Conservation (phyloP, 2,888 invertebrate species). For the Argyresthia goedartella region DNA sequence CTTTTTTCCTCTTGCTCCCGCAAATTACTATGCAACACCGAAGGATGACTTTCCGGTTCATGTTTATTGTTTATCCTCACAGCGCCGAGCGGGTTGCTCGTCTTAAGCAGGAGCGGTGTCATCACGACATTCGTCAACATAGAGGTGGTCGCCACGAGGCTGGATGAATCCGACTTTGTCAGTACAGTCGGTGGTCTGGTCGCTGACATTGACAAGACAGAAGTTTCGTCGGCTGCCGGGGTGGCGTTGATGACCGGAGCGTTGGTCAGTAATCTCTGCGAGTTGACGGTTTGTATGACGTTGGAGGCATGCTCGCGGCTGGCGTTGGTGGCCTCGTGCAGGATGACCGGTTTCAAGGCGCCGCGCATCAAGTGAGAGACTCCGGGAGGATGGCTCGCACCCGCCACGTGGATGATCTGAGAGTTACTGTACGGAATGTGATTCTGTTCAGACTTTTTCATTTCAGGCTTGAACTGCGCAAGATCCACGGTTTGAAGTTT, state of each 20-base stretch:
- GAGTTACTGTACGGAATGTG: conserved; percentile 31
- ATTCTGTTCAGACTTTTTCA: conserved; percentile 40
- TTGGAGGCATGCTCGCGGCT: conserved; percentile 41
- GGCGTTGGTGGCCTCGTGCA: conserved; percentile 37
- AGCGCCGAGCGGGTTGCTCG: conserved; percentile 25
- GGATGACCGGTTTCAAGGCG: conserved; percentile 35
- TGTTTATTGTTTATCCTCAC: conserved; percentile 35
- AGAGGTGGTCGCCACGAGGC: conserved; percentile 32
- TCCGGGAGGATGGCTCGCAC: conserved; percentile 33
- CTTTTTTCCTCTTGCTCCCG: conserved; percentile 17
- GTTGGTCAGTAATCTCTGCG: conserved; percentile 43
- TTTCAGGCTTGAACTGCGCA: conserved; percentile 16
- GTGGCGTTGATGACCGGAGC: conserved; percentile 39
- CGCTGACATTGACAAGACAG: conserved; percentile 51
- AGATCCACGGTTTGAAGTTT: too few species aligned
- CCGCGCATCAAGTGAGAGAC: conserved; percentile 50
- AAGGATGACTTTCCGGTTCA: conserved; percentile 22
- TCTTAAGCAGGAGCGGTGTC: conserved; percentile 49
- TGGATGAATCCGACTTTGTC: conserved; percentile 39
- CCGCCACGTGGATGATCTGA: conserved; percentile 52
- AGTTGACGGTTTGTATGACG: conserved; percentile 49
- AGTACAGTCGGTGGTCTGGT: conserved; percentile 43
- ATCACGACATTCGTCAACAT: conserved; percentile 42
- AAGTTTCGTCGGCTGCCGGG: conserved; percentile 42
- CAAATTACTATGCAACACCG: conserved; percentile 18